A percentile compares a stretch with the other conserved stretches of the same genome.
phyloP scores from a whole-genome alignment of 2,888 invertebrate species.

The Chouioia cunea region DNA sequence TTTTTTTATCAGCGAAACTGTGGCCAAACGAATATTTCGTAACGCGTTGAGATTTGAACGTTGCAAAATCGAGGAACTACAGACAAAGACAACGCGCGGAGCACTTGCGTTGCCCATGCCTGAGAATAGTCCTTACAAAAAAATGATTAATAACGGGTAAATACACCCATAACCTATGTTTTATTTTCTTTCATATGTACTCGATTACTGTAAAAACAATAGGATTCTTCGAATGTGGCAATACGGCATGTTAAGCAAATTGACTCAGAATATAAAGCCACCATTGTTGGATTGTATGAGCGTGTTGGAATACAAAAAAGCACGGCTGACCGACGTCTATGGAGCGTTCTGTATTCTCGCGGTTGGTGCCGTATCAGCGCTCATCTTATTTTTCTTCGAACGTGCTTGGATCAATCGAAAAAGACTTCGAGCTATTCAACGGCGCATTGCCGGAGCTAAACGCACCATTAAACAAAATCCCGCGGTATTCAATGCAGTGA shows the following conservation, averaged over 20 bases:
- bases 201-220: constrained; percentile 42
- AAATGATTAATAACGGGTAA: constrained; percentile 73
- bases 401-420: constrained; percentile 60
- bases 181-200: no score
- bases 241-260: constrained; percentile 62
- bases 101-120: constrained; percentile 74
- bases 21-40: constrained; percentile 71
- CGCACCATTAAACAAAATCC: no score
- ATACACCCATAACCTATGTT: not conserved
- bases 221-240: constrained; percentile 67
- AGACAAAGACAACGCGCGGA: constrained; percentile 72
- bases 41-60: constrained; percentile 66
- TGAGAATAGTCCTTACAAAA: constrained; percentile 72
- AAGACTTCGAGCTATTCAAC: constrained; percentile 11
- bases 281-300: constrained; percentile 72
- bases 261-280: constrained; percentile 64
- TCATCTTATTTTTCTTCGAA: constrained; percentile 59
- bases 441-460: constrained; percentile 3
- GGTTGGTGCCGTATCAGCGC: constrained; percentile 66
- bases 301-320: constrained; percentile 65
- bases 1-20: constrained; percentile 75
- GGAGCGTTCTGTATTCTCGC: constrained; percentile 71
- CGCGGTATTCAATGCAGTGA: no score
- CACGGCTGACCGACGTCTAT: constrained; percentile 73
- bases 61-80: constrained; percentile 73